A percentile compares a stretch with the other conserved stretches of the same genome.
These are phyloP conservation scores for Garra rufa DNA, from an alignment of 2,113 vertebrate genomes.

Conservation along the genomic window DNA sequence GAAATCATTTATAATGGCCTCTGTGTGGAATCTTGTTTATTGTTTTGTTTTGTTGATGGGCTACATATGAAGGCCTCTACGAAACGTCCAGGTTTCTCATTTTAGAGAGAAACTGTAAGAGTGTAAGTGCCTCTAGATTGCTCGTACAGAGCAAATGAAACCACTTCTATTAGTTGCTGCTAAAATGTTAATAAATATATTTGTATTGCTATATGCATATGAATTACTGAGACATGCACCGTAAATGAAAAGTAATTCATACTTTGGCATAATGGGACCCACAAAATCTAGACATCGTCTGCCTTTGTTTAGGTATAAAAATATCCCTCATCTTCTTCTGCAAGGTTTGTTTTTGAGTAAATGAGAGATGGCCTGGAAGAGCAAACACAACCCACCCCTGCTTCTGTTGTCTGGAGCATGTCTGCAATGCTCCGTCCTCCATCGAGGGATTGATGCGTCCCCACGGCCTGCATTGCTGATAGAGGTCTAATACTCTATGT, in stretches of 20 bases:
- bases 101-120: slow-evolving; percentile 15
- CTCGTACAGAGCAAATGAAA: background rate
- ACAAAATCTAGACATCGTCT: background rate
- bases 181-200: slow-evolving; percentile 7
- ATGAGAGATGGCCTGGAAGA: background rate
- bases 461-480: slow-evolving; percentile 10
- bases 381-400: slow-evolving; percentile 27
- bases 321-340: background rate
- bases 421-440: background rate
- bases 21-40: slow-evolving; percentile 10
- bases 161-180: background rate
- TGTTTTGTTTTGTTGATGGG: slow-evolving; percentile 11
- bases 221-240: background rate
- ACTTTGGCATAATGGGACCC: background rate
- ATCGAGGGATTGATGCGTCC: slow-evolving; percentile 3
- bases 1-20: background rate
- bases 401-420: slow-evolving; percentile 48
- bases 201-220: background rate
- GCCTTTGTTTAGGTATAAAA: background rate
- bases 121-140: background rate
- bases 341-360: background rate
- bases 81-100: background rate
- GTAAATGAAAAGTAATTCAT: background rate
- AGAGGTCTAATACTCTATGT: slow-evolving; percentile 20
- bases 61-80: background rate